Percentiles rank a stretch among this genome's conserved stretches.
phyloP scores from a whole-genome alignment of 1,140 invertebrate genomes.

The Patella vulgata region DNA sequence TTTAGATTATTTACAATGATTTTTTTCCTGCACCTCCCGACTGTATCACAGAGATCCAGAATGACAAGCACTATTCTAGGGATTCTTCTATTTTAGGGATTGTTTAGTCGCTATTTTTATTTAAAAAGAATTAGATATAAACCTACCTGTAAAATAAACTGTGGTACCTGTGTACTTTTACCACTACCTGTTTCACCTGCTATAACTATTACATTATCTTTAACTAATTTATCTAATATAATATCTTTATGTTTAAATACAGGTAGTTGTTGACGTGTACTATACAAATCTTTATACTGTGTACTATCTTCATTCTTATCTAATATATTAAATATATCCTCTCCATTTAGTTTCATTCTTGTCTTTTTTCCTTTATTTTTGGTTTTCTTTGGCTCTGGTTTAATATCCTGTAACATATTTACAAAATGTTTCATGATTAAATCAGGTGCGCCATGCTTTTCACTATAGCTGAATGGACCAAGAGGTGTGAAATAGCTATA shows the following conservation, averaged over 20 bases:
- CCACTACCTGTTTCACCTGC: slow-evolving; percentile 94
- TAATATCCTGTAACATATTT: slow-evolving; percentile 29
- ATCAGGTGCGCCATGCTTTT: background rate
- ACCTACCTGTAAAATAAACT: slow-evolving; percentile 89
- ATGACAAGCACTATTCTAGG: too few species aligned
- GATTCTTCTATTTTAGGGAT: too few species aligned
- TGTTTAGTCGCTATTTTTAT: too few species aligned
- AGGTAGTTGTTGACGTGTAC: slow-evolving; percentile 46
- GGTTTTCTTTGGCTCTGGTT: slow-evolving; percentile 5
- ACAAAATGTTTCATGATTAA: too few species aligned
- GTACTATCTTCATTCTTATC: slow-evolving; percentile 16
- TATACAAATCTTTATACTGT: slow-evolving; percentile 38
- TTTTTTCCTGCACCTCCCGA: too few species aligned
- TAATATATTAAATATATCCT: slow-evolving; percentile 43
- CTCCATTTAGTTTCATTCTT: slow-evolving; percentile 47
- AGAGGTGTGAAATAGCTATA: too few species aligned
- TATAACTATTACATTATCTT: slow-evolving; percentile 88
- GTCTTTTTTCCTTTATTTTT: slow-evolving; percentile 28
- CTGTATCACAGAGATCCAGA: too few species aligned
- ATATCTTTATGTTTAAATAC: slow-evolving; percentile 58
- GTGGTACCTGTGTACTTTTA: slow-evolving; percentile 97
- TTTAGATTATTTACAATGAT: too few species aligned
- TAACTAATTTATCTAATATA: slow-evolving; percentile 91
- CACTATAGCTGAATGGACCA: too few species aligned
- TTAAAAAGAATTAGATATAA: too few species aligned